Evolutionary conservation across 1,140 invertebrate genomes (phyloP).

Genomic region (Thaumatotibia leucotreta): DNA sequence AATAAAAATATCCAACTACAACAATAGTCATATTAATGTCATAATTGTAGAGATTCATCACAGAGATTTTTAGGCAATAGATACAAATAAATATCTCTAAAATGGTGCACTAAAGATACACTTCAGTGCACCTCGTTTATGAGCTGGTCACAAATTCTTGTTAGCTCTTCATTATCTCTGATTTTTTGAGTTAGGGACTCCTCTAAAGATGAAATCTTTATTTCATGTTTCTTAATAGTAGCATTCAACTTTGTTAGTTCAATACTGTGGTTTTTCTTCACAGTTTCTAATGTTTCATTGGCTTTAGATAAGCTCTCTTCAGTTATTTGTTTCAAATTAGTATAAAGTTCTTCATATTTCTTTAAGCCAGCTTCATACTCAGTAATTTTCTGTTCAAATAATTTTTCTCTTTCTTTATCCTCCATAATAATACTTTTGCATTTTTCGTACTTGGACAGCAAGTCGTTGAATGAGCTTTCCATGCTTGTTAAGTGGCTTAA

Average conservation of each 20-base stretch:
- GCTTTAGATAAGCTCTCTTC: constrained; percentile 54
- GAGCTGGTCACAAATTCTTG: constrained; percentile 87
- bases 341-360: constrained; percentile 56
- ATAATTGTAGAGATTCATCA: constrained; percentile 41
- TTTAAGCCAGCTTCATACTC: constrained; percentile 54
- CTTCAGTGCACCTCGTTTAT: constrained; percentile 75
- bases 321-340: constrained; percentile 50
- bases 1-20: constrained; percentile 22
- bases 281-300: constrained; percentile 82
- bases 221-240: constrained; percentile 84
- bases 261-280: constrained; percentile 78
- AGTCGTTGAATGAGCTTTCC: constrained; percentile 86
- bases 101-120: constrained; percentile 12
- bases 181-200: constrained; percentile 83
- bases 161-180: constrained; percentile 84
- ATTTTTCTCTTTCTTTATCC: constrained; percentile 49
- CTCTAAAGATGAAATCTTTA: constrained; percentile 81
- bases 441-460: constrained; percentile 78
- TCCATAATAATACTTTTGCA: constrained; percentile 57
- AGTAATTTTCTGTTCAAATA: constrained; percentile 47
- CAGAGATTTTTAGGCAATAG: constrained; percentile 18
- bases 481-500: constrained; percentile 83
- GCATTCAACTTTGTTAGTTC: constrained; percentile 85
- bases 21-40: constrained; percentile 25
- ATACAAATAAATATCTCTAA: constrained; percentile 6